Base-by-base conservation (phyloP, 2,888 invertebrate genomes). In the Lasius fuliginosus region DNA sequence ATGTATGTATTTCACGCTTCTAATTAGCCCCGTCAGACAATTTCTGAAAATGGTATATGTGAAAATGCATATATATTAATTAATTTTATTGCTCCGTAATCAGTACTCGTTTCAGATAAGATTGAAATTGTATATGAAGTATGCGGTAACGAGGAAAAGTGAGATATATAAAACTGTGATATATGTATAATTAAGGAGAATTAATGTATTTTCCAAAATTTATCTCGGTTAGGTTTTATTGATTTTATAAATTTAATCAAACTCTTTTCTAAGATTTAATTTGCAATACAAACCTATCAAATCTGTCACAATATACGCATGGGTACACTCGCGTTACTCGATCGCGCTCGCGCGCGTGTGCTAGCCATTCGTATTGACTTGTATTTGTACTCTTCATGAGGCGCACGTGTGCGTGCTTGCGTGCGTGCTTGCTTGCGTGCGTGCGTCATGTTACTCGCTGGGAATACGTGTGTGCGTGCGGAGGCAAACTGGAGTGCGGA, bases 1-100 rank as follows among this genome's bases (percentile, higher is more conserved):
- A 82, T 58, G 27, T 75, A 30, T 71, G 60, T 42, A 53, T 76
- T 82, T 64, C 11, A 53, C 46, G 69, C 81, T 74, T 68, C 73
- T 69, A 79, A 85, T 85, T 83, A 83, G 65, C 68, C 49, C 27
- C 56, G 46, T 62, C 68, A 60, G 73, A 77, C 42, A 77, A 84
- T 74, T 65, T 82, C 87, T 82, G 58, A 83, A 53, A 53, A 84
- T 82, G 79, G 83, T 73, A 88, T 86, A 86, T 86, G 74, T 86
- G 76, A 67, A 87, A 86, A 18, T 42, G n/a, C 30, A 36, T 36
- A 74, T 27, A 27, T 60, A 74, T 36, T 73, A 49, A 74, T 81
- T 81, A 74, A 60, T 74, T 81, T 74, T 74, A 74, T 81, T 74
- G 27, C 46, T 58, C 8, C 36, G 46, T 36, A 60, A 81, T 81